A percentile compares a stretch with the other conserved stretches of the same genome.
phyloP scores from a whole-genome alignment of 2,113 vertebrate genomes.

The Carollia perspicillata region DNA sequence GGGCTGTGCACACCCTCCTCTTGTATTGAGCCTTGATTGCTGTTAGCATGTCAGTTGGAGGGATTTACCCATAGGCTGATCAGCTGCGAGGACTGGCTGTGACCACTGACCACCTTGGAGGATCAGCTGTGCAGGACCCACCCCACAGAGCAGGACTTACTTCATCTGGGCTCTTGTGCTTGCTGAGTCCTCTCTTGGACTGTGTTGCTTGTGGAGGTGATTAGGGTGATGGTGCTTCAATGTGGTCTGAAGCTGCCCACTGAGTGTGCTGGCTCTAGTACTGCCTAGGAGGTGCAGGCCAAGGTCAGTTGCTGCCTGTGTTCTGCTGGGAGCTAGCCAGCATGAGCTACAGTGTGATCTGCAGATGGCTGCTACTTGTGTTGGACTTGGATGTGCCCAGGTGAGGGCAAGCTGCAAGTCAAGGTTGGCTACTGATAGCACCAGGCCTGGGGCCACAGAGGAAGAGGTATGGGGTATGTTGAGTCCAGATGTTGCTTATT shows the following conservation, averaged over 20 bases:
- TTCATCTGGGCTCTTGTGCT: not conserved
- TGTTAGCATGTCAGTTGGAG: not conserved
- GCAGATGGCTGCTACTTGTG: not conserved
- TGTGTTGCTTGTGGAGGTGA: no score
- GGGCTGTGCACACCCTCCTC: no score
- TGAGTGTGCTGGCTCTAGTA: no score
- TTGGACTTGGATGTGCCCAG: not conserved
- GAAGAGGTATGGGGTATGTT: no score
- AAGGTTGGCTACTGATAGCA: not conserved
- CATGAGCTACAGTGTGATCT: not conserved
- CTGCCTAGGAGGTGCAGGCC: no score
- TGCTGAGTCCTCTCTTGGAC: no score
- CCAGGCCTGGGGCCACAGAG: no score
- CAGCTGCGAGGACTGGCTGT: not conserved
- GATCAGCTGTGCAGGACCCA: not conserved
- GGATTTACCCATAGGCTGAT: not conserved
- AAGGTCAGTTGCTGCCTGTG: no score
- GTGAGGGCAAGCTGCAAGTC: not conserved
- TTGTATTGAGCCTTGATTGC: no score
- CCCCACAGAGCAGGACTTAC: not conserved
- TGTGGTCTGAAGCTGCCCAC: no score
- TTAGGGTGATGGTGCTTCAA: no score
- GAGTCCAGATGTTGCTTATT: no score
- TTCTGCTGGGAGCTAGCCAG: not conserved
- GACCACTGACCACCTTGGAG: not conserved